Conservation (phyloP, 2,113 vertebrate genomes). For the Sterna hirundo region DNA sequence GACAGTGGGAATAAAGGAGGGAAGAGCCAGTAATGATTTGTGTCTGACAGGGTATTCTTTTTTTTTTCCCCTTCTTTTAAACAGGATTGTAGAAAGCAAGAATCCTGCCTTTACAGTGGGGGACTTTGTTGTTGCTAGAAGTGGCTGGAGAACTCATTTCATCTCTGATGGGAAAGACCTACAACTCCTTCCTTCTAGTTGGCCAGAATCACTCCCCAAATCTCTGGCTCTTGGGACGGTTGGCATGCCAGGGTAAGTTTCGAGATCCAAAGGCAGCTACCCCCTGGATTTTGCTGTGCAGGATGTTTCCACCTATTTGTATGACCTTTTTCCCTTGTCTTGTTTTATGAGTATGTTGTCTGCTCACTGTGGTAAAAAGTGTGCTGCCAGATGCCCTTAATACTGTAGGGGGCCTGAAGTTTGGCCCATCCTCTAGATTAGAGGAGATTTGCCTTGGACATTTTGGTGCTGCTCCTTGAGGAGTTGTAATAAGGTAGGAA, state of each 20-base stretch:
- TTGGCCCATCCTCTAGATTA: neutral
- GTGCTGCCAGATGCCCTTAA: neutral
- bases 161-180: slow-evolving; percentile 77
- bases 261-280: neutral
- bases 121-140: slow-evolving; percentile 50
- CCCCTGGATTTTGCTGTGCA: neutral
- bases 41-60: neutral
- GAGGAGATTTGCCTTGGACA: neutral
- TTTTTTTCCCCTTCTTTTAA: neutral
- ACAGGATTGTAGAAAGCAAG: slow-evolving; percentile 85
- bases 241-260: slow-evolving; percentile 88
- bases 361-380: neutral
- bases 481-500: neutral
- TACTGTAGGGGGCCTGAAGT: neutral
- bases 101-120: slow-evolving; percentile 78
- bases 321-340: neutral
- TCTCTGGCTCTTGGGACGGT: slow-evolving; percentile 84
- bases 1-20: neutral
- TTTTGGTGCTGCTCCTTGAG: neutral
- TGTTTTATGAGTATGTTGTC: neutral
- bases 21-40: neutral
- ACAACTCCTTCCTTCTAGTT: slow-evolving; percentile 60
- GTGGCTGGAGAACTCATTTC: slow-evolving; percentile 84
- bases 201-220: slow-evolving; percentile 79
- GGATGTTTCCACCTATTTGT: neutral